Evolutionary conservation across 2,888 invertebrate genomes (phyloP), one percentile per base, ranked within the genome.

Genomic region (Aphodius sticticus): DNA sequence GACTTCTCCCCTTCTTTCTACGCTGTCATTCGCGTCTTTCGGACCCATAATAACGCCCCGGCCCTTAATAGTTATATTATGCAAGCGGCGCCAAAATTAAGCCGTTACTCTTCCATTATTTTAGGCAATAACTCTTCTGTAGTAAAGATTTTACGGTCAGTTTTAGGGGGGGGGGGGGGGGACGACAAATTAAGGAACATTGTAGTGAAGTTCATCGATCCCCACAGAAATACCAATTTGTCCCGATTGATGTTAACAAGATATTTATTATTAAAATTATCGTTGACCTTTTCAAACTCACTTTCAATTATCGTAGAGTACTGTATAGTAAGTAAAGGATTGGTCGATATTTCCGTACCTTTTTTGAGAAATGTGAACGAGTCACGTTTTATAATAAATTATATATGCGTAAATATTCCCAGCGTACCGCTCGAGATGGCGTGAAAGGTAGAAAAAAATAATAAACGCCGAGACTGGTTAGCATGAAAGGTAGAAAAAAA

Each of bases 51-150:
- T 53, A 53, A 53, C 53, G 6, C 53, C 53, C 26, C 53, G 53
- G 1, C 53, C 74, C 35, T 79, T 79, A 79, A 76, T 76, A 79
- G 76, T 70, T 72, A 79, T 76, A 79, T 71, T 79, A 79, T 76
- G 79, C 70, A 71, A 76, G 76, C 70, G 35, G 72, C 76, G 76
- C 71, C 70, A 71, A 53, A 69, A 69, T 76, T 76, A 71, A 16
- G 71, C 76, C 16, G 69, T 79, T 79, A 79, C 76, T 78, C 75
- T 78, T 71, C 79, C 76, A 76, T 76, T 79, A 79, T 79, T 76
- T 79, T 38, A 70, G 71, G 79, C 76, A 79, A 79, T 79, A 79
- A 79, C 75, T 76, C 76, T 72, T 70, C 74, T 35, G 74, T 74
- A 26, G 74, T 74, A 74, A 74, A 74, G 74, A 74, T 74, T 74